A percentile compares a stretch with the other conserved stretches of the same genome.
Evolutionary conservation across 64 coral and sea anemone genomes (phyloP).

Genomic region (Dendronephthya gigantea): DNA sequence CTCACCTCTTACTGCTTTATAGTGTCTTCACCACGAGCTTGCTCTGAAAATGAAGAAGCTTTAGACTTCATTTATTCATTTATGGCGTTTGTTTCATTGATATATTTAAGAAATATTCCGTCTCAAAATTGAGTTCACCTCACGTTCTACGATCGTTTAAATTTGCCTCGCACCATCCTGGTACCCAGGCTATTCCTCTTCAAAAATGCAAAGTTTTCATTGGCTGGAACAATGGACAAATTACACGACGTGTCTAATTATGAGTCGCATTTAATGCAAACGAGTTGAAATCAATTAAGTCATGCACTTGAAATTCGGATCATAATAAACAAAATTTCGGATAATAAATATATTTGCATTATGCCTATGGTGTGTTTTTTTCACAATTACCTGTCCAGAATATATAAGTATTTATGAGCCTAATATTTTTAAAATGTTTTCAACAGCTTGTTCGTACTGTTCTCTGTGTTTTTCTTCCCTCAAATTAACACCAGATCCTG

Average conservation of each 20-base stretch:
- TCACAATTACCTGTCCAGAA: background rate
- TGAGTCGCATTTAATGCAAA: no score
- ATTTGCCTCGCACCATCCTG: background rate
- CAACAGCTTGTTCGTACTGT: background rate
- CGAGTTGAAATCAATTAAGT: no score
- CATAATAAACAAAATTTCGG: no score
- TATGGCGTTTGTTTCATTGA: background rate
- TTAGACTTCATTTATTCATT: no score
- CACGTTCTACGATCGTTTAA: background rate
- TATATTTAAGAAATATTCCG: background rate
- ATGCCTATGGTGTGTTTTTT: no score
- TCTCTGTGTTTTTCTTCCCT: background rate
- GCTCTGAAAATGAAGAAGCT: no score
- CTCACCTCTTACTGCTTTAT: no score
- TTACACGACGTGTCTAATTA: no score
- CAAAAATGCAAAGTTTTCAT: background rate
- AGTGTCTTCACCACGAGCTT: no score
- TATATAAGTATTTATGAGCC: background rate
- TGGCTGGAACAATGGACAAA: no score
- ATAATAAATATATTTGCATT: background rate
- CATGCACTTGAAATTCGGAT: no score
- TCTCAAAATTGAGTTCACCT: background rate
- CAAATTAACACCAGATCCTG: background rate
- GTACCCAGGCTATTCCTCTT: no score
- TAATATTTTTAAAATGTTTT: conserved; percentile 15